Evolutionary conservation across 2,113 vertebrate species (phyloP), one percentile per base, ranked within the genome.

Genomic region (Tringa solitaria): DNA sequence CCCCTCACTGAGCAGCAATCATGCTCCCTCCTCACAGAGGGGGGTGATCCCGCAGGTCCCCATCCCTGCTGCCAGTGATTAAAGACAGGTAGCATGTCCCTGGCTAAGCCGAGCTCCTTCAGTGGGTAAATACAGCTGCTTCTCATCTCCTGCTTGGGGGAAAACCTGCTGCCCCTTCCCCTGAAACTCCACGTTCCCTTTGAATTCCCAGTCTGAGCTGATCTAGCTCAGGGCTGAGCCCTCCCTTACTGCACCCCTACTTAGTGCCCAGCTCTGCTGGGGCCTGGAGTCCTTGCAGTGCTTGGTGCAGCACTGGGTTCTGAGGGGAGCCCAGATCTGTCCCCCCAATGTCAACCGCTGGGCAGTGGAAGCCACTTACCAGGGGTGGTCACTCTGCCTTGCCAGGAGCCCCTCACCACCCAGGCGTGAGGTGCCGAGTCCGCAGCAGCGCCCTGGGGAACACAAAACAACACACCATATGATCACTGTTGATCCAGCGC

Each of bases 401-500:
- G 28, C 50, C 21, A 28, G 79, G 63, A 78, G 5, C 6, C 24
- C 21, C 73, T 87, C 2, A 2, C 48, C 60, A 59, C 70, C 17
- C 2, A 1, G 15, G 64, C 2, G 1, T 0, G 0, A 85, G 57
- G 39, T 84, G 37, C 61, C 4, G 8, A 72, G 56, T 74, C 73
- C 0, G 1, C 45, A 85, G 65, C 53, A 82, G 46, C 0, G 2
- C 15, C 87, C 91, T 95, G 65, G 27, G 51, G 59, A 70, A 72
- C 54, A 89, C 37, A 94, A 96, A 74, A 43, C 50, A 81, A 60
- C 3, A 9, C 0, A 7, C 19, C 0, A 1, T 28, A 18, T 0
- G 5, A 41, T 41, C 5, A 4, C 33, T 73, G 37, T 68, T 8
- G 1, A 32, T 9, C 18, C 28, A 17, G 46, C 0, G 0, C 35